phyloP scores from a whole-genome alignment of 2,888 invertebrate genomes.

The Slavum lentiscoides region DNA sequence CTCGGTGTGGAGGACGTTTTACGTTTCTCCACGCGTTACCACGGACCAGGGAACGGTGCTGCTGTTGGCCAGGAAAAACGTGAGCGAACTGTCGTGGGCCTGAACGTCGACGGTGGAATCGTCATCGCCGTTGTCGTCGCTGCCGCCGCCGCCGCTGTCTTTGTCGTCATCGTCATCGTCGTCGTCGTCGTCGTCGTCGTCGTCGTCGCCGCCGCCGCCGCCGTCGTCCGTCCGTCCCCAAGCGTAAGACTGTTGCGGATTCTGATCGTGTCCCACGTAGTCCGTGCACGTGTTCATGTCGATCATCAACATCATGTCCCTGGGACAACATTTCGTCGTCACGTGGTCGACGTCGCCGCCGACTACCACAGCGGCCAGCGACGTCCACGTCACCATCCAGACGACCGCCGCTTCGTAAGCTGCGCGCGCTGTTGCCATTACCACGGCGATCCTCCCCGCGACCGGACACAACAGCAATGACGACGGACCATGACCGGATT shows the following conservation, averaged over 20 bases:
- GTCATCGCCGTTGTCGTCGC: too few species aligned
- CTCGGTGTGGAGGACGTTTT: too few species aligned
- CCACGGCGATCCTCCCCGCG: not conserved
- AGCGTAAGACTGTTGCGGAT: conserved; percentile 1
- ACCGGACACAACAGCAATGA: too few species aligned
- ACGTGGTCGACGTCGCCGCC: conserved; percentile 11
- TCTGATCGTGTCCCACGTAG: not conserved
- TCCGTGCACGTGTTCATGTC: conserved; percentile 30
- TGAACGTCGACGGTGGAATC: too few species aligned
- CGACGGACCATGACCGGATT: not conserved
- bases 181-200: too few species aligned
- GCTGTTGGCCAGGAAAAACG: conserved; percentile 19
- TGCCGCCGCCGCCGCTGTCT: too few species aligned
- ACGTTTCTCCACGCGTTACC: not conserved
- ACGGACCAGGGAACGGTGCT: conserved; percentile 30
- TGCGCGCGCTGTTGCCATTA: not conserved
- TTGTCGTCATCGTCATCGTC: too few species aligned
- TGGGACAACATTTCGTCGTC: conserved; percentile 39
- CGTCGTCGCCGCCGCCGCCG: not conserved
- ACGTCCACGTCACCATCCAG: conserved; percentile 21
- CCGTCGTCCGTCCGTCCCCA: not conserved
- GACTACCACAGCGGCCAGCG: not conserved
- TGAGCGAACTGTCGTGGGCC: not conserved
- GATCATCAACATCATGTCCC: conserved; percentile 15
- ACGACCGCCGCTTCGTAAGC: not conserved